phyloP scores from a whole-genome alignment of 2,113 vertebrate species.

The Burhinus oedicnemus region DNA sequence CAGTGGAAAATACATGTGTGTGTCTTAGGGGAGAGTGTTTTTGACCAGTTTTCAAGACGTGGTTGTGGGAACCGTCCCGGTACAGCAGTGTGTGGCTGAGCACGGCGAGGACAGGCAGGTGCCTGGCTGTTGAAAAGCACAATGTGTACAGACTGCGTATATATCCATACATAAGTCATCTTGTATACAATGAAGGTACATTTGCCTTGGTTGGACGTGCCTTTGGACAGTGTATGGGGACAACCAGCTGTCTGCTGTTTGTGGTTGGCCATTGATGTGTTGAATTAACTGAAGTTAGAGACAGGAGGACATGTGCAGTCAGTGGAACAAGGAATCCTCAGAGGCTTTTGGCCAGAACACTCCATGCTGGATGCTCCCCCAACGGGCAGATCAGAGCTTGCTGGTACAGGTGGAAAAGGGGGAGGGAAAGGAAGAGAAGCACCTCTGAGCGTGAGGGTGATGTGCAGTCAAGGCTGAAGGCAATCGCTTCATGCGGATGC shows the following conservation, averaged over 20 bases:
- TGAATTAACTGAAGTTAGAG: neutral
- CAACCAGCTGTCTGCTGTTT: neutral
- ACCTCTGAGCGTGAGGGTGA: neutral
- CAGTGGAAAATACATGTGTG: rapidly evolving
- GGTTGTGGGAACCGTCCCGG: too few species aligned
- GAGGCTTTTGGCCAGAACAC: neutral
- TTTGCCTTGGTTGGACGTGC: neutral
- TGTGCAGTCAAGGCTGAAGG: rapidly evolving
- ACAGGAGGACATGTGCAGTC: rapidly evolving
- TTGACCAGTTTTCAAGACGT: neutral
- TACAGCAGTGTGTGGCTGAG: neutral
- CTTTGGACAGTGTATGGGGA: neutral
- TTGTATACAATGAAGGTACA: rapidly evolving
- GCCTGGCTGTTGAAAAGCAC: neutral
- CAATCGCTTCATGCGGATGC: neutral
- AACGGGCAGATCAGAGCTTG: neutral
- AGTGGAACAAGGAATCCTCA: rapidly evolving
- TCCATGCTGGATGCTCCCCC: neutral
- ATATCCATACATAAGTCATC: neutral
- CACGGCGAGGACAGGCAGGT: neutral
- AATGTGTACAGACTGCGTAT: rapidly evolving
- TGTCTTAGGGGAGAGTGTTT: neutral
- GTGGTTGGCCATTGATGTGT: neutral
- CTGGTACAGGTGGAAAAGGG: neutral
- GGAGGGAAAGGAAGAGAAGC: neutral